Base-by-base conservation (phyloP, 2,888 invertebrate species). In the Stenotaenia linearis region DNA sequence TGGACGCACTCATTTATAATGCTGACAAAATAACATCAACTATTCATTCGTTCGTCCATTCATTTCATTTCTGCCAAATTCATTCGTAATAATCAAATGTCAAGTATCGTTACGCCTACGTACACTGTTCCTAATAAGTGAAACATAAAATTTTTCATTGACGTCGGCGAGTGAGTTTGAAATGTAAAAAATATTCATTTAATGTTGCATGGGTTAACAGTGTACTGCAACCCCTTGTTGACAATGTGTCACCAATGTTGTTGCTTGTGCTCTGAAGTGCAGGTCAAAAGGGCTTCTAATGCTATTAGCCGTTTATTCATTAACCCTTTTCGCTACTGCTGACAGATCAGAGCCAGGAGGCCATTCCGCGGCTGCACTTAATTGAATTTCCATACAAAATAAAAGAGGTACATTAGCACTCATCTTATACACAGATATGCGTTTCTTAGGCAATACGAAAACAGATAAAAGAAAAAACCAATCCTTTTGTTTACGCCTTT, bases 201-300 rank as follows among this genome's bases (percentile, higher is more conserved):
- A 56, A 56, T 18, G 56, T 56, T 18, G 23, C 56, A 56, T 23
- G 56, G 56, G 56, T 56, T 56, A 56, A 56, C 56, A 56, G 56
- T 56, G 56, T 21, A 56, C 23, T 4, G 18, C 56, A 56, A 18
- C 56, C 56, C 56, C 56, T 56, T 56, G 56, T 56, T 56, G 56
- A 56, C 56, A 56, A 21, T 23, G 56, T 56, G 56, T 56, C 56
- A 56, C 56, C 56, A 56, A 56, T 56, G 56, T 56, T 56, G 56
- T 56, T 56, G 56, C 56, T 56, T n/a, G 56, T 56, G 56, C 56
- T 56, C 56, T 18, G 56, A 56, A 56, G 56, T 56, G 56, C 56
- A 56, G 56, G 56, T 56, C 56, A 56, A 56, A 56, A 56, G 56
- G 56, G 56, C 56, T 56, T 56, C 56, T 56, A 56, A 56, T 56